These are phyloP conservation scores for Heliconius hewitsoni DNA, from an alignment of 1,140 invertebrate species.

Conservation along the genomic window DNA sequence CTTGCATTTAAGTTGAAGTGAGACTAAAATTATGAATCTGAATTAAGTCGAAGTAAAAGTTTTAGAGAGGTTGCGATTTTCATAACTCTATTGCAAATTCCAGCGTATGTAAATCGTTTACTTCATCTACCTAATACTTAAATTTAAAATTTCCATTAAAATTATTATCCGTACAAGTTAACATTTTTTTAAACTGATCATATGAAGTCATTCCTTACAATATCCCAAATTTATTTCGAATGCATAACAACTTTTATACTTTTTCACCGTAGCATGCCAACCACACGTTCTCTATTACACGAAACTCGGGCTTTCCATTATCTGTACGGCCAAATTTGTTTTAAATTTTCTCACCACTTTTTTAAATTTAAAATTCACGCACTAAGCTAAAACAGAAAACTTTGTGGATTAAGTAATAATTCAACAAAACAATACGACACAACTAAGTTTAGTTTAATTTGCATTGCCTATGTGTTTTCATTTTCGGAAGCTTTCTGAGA, in stretches of 20 bases:
- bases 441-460: conserved; percentile 3
- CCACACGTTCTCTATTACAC: conserved; percentile 70
- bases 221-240: conserved; percentile 29
- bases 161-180: background rate
- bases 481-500: background rate
- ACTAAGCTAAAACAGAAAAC: conserved; percentile 23
- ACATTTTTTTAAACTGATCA: background rate
- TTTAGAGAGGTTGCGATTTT: conserved; percentile 47
- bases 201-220: background rate
- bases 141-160: background rate
- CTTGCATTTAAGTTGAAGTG: conserved; percentile 68
- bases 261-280: conserved; percentile 71
- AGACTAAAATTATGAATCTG: conserved; percentile 63
- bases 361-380: conserved; percentile 54
- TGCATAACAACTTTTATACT: conserved; percentile 63
- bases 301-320: conserved; percentile 74
- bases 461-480: conserved; percentile 15
- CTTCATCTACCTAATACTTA: conserved; percentile 5
- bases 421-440: background rate
- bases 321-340: conserved; percentile 71
- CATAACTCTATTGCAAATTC: conserved; percentile 30
- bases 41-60: conserved; percentile 66
- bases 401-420: conserved; percentile 24
- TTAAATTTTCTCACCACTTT: conserved; percentile 62
- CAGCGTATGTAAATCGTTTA: conserved; percentile 15